Evolutionary conservation across 2,113 vertebrate genomes (phyloP), one percentile per base, ranked within the genome.

Genomic region (Stigmatopora argus): DNA sequence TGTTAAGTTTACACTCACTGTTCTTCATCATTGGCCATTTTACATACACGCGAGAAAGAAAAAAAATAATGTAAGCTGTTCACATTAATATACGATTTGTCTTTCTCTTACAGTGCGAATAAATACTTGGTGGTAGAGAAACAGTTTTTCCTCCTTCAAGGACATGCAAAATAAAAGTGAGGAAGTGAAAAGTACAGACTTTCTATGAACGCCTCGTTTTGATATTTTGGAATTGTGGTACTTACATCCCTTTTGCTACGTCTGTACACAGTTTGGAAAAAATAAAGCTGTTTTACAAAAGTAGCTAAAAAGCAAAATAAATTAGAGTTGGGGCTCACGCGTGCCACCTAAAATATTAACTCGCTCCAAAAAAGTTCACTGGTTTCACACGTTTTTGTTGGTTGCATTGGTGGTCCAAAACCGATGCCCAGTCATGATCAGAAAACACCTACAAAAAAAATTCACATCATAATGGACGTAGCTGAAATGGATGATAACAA

Each of bases 291-390:
- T 65, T 79, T 31, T 74, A 69, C 74, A 75, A 73, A 83, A 82
- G 74, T 71, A 80, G 56, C 79, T 84, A 82, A 85, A 87, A 84
- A 79, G 83, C 67, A 62, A 87, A 86, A 85, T 7, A 19, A 17
- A 4, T 15, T 23, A 19, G 6, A 41, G 38, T 31, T 19, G 0
- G 41, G 35, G 38, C 12, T 55, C 21, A 26, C 10, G 13, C 12
- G 21, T 14, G 12, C 53, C 23, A 3, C 23, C 23, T 7, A 15
- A 31, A 56, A 56, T 31, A 56, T 23, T 56, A 56, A 14, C 23
- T 23, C 6, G 15, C 31, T 56, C 53, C 53, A 8, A 31, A 31
- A 56, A 26, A 7, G 13, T 6, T 56, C 23, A 31, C 23, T 34
- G 13, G 53, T 23, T 31, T 31, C 26, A 31, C 6, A 56, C 53